Evolutionary conservation across 2,113 vertebrate genomes (phyloP).

Genomic region (Mola mola): DNA sequence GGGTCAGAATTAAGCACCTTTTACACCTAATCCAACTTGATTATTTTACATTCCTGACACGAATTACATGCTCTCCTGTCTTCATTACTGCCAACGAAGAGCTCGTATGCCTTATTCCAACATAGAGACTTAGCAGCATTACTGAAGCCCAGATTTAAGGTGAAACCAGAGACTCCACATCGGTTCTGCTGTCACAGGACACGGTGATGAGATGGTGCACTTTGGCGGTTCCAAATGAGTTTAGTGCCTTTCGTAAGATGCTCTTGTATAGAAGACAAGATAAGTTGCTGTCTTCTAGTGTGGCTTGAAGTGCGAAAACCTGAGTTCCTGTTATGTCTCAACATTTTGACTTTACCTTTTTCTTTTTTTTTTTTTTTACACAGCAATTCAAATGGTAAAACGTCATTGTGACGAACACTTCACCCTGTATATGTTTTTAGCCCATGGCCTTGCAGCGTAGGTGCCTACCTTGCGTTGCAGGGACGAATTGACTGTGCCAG

Average conservation of each 20-base stretch:
- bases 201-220: not conserved
- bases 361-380: not conserved
- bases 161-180: not conserved
- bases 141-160: not conserved
- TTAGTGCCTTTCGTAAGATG: not conserved
- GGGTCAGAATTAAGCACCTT: not conserved
- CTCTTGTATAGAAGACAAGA: slow-evolving; percentile 19
- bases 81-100: too few species aligned
- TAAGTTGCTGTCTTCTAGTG: slow-evolving; percentile 14
- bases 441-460: not conserved
- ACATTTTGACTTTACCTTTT: not conserved
- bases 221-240: slow-evolving; percentile 21
- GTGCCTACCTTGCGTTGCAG: slow-evolving; percentile 35
- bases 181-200: not conserved
- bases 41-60: too few species aligned
- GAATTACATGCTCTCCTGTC: too few species aligned
- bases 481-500: not conserved
- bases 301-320: slow-evolving; percentile 8
- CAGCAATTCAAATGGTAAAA: not conserved
- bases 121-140: too few species aligned
- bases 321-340: not conserved
- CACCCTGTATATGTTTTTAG: not conserved
- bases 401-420: not conserved
- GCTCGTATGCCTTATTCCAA: too few species aligned
- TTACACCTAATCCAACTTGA: not conserved